Evolutionary conservation across 2,797 vertebrate species (phyloP).

Genomic region (Heteromormyrus szaboi): DNA sequence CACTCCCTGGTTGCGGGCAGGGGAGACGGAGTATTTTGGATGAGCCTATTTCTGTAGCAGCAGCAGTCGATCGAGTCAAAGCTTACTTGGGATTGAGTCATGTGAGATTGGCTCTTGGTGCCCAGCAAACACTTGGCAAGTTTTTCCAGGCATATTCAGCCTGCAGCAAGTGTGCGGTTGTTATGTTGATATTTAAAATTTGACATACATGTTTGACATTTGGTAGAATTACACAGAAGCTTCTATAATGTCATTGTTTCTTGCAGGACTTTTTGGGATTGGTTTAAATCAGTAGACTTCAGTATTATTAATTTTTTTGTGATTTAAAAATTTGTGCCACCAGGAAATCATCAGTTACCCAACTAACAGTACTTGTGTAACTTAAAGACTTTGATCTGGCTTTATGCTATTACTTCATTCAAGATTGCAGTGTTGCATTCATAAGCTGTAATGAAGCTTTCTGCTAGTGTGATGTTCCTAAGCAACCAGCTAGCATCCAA

Average conservation of each 20-base stretch:
- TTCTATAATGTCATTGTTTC: background rate
- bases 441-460: background rate
- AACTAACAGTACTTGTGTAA: background rate
- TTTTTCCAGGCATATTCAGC: background rate
- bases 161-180: background rate
- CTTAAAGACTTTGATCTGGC: background rate
- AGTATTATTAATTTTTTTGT: background rate
- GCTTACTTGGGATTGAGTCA: constrained; percentile 70
- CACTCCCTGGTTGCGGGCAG: constrained; percentile 74
- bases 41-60: constrained; percentile 60
- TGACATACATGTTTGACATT: background rate
- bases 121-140: constrained; percentile 70
- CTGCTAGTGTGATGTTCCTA: background rate
- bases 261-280: background rate
- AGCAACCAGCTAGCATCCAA: background rate
- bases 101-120: constrained; percentile 81
- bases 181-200: background rate
- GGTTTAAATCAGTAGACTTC: background rate
- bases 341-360: background rate
- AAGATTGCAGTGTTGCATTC: background rate
- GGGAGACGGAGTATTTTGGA: constrained; percentile 75
- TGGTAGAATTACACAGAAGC: background rate
- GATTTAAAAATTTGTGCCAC: background rate
- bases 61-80: constrained; percentile 72
- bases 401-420: background rate